Percentiles rank a stretch among this genome's conserved stretches.
phyloP scores from a whole-genome alignment of 1,140 invertebrate species.

The Portunus trituberculatus region DNA sequence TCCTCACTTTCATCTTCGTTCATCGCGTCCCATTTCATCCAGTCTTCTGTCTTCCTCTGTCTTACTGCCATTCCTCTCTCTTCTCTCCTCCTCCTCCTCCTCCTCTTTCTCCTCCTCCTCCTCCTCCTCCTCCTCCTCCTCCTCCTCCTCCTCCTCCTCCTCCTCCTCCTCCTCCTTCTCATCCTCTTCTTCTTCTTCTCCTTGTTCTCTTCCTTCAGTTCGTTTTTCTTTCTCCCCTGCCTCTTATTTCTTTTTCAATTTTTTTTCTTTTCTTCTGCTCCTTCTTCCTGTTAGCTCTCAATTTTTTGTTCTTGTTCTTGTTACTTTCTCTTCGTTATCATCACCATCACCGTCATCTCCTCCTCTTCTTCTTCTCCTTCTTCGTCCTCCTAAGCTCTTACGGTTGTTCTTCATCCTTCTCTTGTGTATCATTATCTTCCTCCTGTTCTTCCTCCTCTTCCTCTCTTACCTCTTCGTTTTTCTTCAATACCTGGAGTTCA shows the following conservation, averaged over 20 bases:
- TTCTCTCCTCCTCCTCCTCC: not conserved
- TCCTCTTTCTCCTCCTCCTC: not conserved
- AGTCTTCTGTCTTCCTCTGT: not conserved
- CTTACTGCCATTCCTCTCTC: not conserved
- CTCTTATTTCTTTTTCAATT: not conserved
- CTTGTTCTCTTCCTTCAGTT: not conserved
- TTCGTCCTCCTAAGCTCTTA: not conserved
- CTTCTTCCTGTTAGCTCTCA: too few species aligned
- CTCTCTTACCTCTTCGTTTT: not conserved
- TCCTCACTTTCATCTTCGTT: not conserved
- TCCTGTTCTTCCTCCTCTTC: not conserved
- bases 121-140: not conserved
- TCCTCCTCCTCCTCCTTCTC: not conserved
- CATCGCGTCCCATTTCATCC: constrained; percentile 7
- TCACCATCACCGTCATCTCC: not conserved
- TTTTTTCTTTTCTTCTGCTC: not conserved
- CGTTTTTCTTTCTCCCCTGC: not conserved
- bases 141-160: constrained; percentile 7
- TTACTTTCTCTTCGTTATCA: not conserved
- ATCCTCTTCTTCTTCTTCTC: not conserved
- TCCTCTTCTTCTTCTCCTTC: not conserved
- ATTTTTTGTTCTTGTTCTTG: too few species aligned
- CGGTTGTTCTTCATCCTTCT: not conserved
- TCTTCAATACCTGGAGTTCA: not conserved
- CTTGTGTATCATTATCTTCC: not conserved